phyloP scores from a whole-genome alignment of 2,888 invertebrate species.

The Palloptera scutellata region DNA sequence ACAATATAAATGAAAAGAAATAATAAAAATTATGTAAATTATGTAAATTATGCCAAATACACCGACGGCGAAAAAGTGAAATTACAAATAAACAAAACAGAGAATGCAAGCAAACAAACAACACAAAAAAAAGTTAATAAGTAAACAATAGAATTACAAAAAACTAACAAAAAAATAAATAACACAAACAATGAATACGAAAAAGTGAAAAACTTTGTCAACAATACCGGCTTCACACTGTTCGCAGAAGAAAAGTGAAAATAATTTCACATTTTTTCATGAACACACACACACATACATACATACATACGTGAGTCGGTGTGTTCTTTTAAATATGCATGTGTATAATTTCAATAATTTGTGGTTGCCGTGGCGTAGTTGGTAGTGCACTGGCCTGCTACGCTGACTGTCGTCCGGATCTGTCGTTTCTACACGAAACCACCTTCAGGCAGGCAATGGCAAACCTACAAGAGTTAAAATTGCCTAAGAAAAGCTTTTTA shows the following conservation, averaged over 20 bases:
- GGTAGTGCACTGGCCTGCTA: too few species aligned
- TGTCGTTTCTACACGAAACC: not conserved
- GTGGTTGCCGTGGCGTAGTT: too few species aligned
- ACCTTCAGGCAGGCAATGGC: too few species aligned
- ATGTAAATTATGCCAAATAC: conserved; percentile 1
- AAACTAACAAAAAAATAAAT: conserved; percentile 12
- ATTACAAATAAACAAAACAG: conserved; percentile 10
- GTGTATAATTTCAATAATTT: not conserved
- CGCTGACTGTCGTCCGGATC: too few species aligned
- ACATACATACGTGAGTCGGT: not conserved
- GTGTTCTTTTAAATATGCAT: not conserved
- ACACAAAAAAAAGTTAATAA: too few species aligned
- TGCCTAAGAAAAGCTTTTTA: too few species aligned
- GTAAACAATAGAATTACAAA: not conserved
- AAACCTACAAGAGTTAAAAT: too few species aligned
- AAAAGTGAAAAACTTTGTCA: not conserved
- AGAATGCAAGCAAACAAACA: not conserved
- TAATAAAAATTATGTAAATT: not conserved
- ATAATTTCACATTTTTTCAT: not conserved
- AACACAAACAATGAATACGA: not conserved
- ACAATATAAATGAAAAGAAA: too few species aligned
- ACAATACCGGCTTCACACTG: too few species aligned
- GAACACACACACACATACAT: not conserved
- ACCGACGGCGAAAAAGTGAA: not conserved
- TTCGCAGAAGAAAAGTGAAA: too few species aligned